These are phyloP conservation scores for Strongylocentrotus purpuratus DNA, from an alignment of 35 echinoderm and acorn worm species.

Conservation along the genomic window DNA sequence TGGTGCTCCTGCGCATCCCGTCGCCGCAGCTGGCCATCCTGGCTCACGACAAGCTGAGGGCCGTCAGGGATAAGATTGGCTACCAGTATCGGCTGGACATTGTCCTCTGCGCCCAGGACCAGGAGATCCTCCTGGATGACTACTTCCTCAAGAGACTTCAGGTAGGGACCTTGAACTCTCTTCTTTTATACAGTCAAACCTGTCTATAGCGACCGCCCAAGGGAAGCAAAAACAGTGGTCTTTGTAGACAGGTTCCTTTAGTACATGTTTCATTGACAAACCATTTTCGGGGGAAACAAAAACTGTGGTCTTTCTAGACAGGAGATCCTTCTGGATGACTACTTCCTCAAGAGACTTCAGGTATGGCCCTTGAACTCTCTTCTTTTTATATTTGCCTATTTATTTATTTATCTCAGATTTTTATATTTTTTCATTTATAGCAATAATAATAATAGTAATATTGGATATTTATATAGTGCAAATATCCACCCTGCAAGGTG, in stretches of 20 bases:
- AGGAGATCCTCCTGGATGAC: constrained; percentile 70
- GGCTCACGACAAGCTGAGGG: constrained; percentile 80
- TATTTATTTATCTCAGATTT: too few species aligned
- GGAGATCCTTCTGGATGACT: constrained; percentile 69
- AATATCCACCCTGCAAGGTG: too few species aligned
- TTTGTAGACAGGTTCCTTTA: too few species aligned
- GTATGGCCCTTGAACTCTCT: constrained; percentile 24
- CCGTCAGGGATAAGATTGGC: constrained; percentile 85
- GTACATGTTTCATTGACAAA: too few species aligned
- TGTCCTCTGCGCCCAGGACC: constrained; percentile 60
- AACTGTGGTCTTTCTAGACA: too few species aligned
- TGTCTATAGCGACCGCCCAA: too few species aligned
- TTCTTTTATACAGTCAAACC: neutral
- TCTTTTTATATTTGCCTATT: neutral
- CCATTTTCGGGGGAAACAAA: too few species aligned
- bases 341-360: constrained; percentile 88
- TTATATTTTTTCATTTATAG: too few species aligned
- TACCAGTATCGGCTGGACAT: constrained; percentile 90
- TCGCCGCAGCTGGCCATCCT: constrained; percentile 86
- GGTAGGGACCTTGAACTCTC: constrained; percentile 45
- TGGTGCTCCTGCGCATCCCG: constrained; percentile 80
- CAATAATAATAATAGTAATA: too few species aligned
- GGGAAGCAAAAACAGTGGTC: too few species aligned
- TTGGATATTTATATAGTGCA: too few species aligned
- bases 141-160: constrained; percentile 86